Evolutionary conservation across 2,797 vertebrate genomes (phyloP), one percentile per base, ranked within the genome.

Genomic region (Muscicapa comitata): DNA sequence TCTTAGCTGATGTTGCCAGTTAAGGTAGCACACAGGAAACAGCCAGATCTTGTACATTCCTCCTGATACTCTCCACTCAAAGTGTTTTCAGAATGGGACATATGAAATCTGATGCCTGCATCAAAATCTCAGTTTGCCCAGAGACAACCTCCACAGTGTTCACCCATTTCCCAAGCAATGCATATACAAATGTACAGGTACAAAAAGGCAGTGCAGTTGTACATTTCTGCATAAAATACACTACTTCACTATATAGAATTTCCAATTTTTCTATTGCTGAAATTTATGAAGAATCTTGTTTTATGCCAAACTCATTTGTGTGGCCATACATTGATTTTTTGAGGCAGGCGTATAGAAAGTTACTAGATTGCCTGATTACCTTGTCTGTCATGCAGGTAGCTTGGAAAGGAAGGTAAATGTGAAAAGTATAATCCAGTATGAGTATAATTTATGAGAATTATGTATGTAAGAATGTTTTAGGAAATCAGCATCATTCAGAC

Each of bases 81-180:
- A 42, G 6, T 20, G 17, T 23, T 4, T 67, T 76, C 53, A 77
- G 68, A 61, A 57, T 40, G 26, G 45, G 28, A 7, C 9, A 2
- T 7, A 10, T 0, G 13, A 40, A 65, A 79, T 70, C 25, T 45
- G 47, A 9, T 59, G 51, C 3, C 1, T 53, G 43, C 53, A 40
- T 38, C 43, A 11, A 11, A 55, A 58, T 31, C 42, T 76, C 61
- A n/a, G 28, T 42, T 37, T 47, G 31, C 58, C 7, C 11, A 20
- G 21, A 38, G 33, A 20, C 28, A 40, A 47, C 55, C 23, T 38
- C 23, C 0, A 1, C 10, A 25, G 51, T 24, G 62, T 40, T 71
- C 0, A 0, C 26, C 0, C 0, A 5, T 62, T 62, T 68, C 48
- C 33, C 37, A 33, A n/a, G 45, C 5, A 0, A 7, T 13, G 9